Evolutionary conservation across 2,797 vertebrate genomes (phyloP), one percentile per base, ranked within the genome.

Genomic region (Lagocephalus sceleratus): DNA sequence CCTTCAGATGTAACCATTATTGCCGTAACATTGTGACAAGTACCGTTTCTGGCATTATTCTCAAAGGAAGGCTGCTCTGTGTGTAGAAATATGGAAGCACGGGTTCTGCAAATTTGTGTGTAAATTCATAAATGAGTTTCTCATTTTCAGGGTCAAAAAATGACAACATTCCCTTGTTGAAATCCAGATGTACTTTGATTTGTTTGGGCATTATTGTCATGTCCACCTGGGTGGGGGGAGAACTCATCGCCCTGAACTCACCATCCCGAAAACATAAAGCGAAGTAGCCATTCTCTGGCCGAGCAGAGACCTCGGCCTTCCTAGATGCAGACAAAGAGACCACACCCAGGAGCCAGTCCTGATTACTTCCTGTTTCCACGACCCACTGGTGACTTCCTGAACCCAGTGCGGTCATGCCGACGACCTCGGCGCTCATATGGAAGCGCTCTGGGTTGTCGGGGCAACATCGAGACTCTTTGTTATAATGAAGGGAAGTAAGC

Each of bases 241-340:
- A 88, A 20, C 68, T 72, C 91, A 92, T 90, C 0, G 87, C 89
- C 60, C 77, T 83, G 67, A 90, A 62, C 40, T 83, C 60, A 17
- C 85, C 85, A 2, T 89, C 80, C 23, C 88, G 69, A 43, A 86
- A 81, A 44, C 89, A 90, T 55, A 92, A 65, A 17, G 90, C 90
- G 89, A 90, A 91, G 76, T 90, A 91, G 29, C 90, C 90, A 2
- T 91, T 90, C 71, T 91, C 85, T 0, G 90, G 90, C 26, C 88
- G 77, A 10, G 88, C 88, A 0, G 47, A 23, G 43, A 87, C 21
- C 46, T 86, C 84, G 0, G 11, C 9, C 23, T 85, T 55, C 68
- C 87, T 85, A 0, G 64, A 66, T 16, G 82, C 70, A 12, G 85
- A 82, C 47, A 63, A 54, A 12, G 85, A 85, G 29, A 79, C 85